Conservation (phyloP, 2,113 vertebrate species). For the Thryonomys swinderianus region DNA sequence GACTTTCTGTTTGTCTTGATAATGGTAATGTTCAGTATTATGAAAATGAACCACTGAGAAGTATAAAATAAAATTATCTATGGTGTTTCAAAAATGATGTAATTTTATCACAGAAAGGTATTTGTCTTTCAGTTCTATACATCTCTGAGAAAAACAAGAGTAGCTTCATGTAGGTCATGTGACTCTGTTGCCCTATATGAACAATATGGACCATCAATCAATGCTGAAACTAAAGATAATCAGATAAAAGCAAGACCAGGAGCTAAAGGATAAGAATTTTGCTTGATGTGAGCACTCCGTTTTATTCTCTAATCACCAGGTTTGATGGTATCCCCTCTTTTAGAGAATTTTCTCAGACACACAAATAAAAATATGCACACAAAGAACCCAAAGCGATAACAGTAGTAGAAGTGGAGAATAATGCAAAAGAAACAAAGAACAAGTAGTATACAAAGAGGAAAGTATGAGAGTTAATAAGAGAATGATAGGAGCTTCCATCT, state of each 20-base stretch:
- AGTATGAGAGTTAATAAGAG: slow-evolving; percentile 9
- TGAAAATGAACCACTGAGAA: not conserved
- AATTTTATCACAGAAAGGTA: slow-evolving; percentile 5
- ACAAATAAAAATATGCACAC: not conserved
- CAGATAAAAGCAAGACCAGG: not conserved
- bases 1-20: not conserved
- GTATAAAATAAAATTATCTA: not conserved
- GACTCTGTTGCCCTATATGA: not conserved
- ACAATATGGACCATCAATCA: not conserved
- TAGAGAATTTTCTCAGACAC: not conserved
- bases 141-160: not conserved
- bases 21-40: not conserved
- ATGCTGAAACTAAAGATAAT: not conserved
- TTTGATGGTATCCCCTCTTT: not conserved
- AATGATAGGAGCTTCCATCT: not conserved
- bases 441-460: not conserved
- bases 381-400: slow-evolving; percentile 18
- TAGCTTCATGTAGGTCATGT: not conserved
- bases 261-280: not conserved
- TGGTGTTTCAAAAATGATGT: not conserved
- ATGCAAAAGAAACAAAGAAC: not conserved
- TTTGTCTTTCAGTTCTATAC: not conserved
- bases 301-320: not conserved
- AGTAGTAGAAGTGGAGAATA: not conserved
- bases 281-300: not conserved